Percentiles rank a stretch among this genome's conserved stretches.
These are phyloP conservation scores for Plecturocebus donacophilus DNA, from an alignment of 2,113 vertebrate species.

Conservation along the genomic window DNA sequence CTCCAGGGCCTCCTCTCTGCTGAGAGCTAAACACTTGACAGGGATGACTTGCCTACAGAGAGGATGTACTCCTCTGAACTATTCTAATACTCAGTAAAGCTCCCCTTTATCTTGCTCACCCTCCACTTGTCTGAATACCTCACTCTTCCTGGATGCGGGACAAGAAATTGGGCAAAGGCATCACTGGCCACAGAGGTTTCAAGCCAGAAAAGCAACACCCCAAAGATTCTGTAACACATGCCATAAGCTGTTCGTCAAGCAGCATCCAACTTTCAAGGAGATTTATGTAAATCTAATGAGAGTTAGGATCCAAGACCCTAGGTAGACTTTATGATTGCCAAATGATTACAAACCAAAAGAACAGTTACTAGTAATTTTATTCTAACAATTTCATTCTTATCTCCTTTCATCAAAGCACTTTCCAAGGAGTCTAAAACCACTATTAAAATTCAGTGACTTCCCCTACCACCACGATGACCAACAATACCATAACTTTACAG, in stretches of 20 bases:
- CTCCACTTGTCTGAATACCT: too few species aligned
- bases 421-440: not conserved
- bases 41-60: too few species aligned
- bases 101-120: too few species aligned
- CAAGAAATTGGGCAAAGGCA: too few species aligned
- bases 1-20: too few species aligned
- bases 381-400: not conserved
- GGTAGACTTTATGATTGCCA: not conserved
- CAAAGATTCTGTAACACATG: not conserved
- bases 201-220: too few species aligned
- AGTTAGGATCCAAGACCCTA: not conserved
- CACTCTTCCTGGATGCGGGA: too few species aligned
- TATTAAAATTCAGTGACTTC: not conserved
- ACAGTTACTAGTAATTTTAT: not conserved
- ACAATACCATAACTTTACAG: not conserved
- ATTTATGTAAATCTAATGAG: not conserved
- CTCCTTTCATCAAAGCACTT: not conserved
- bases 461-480: not conserved
- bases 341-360: not conserved
- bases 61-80: too few species aligned
- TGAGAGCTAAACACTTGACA: too few species aligned
- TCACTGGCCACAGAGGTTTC: too few species aligned
- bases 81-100: too few species aligned
- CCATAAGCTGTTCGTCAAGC: not conserved
- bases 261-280: not conserved